These are phyloP conservation scores for Leucania comma DNA, from an alignment of 2,888 invertebrate genomes.

Conservation along the genomic window DNA sequence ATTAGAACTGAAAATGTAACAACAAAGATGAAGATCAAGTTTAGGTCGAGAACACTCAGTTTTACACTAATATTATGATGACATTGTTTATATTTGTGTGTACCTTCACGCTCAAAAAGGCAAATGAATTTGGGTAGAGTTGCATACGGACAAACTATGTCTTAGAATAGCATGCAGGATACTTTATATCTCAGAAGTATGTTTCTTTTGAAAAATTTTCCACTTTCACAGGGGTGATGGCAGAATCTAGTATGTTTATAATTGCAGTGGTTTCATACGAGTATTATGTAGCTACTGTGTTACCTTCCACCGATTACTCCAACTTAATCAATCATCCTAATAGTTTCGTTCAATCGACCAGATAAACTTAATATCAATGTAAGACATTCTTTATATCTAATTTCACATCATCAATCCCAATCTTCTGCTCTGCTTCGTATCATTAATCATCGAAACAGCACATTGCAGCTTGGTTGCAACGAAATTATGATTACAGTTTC, in stretches of 20 bases:
- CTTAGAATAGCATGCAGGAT: no score
- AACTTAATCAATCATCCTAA: conserved; percentile 20
- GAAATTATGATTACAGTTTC: conserved; percentile 38
- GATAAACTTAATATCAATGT: conserved; percentile 17
- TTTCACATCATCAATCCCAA: conserved; percentile 40
- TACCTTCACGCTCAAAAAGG: no score
- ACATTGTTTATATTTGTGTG: no score
- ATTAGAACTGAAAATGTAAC: no score
- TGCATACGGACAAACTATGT: no score
- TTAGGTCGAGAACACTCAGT: no score
- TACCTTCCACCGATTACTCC: neutral
- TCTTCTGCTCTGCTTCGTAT: conserved; percentile 10
- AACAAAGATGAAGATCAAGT: no score
- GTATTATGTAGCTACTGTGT: neutral
- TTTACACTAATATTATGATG: no score
- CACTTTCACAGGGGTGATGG: no score
- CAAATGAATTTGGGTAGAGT: no score
- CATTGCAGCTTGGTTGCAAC: conserved; percentile 50
- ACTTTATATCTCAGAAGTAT: no score
- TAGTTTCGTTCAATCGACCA: conserved; percentile 15
- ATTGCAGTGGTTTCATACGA: no score
- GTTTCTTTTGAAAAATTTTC: neutral
- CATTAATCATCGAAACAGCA: conserved; percentile 45
- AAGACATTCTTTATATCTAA: conserved; percentile 9
- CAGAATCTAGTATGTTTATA: neutral